phyloP scores from a whole-genome alignment of 2,797 vertebrate genomes.

The Bryconaethiops microstoma region DNA sequence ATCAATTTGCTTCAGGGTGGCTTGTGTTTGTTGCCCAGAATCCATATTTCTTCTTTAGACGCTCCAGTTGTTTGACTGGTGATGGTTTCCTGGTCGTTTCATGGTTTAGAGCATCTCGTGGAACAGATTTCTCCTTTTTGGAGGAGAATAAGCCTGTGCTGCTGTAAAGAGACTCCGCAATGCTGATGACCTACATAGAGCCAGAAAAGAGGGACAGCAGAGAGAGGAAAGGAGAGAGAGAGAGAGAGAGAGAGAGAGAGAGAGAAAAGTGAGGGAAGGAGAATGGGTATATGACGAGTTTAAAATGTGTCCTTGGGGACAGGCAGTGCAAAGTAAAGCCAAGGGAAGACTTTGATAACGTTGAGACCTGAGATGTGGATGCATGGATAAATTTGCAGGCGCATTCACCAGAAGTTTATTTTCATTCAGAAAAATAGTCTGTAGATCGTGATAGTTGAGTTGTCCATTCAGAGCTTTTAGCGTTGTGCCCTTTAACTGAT shows the following conservation, averaged over 20 bases:
- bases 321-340: slow-evolving; percentile 4
- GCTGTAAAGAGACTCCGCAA: slow-evolving; percentile 49
- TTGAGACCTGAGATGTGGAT: slow-evolving; percentile 10
- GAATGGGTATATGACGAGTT: slow-evolving; percentile 44
- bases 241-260: no score
- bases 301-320: slow-evolving; percentile 34
- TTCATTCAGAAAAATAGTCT: background rate
- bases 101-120: slow-evolving; percentile 27
- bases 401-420: background rate
- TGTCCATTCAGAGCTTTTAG: no score
- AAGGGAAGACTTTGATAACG: slow-evolving; percentile 33
- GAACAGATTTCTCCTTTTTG: slow-evolving; percentile 43
- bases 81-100: slow-evolving; percentile 16
- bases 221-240: slow-evolving; percentile 7
- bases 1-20: slow-evolving; percentile 14
- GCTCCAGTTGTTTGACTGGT: slow-evolving; percentile 32
- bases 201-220: slow-evolving; percentile 35
- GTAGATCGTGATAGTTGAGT: background rate
- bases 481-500: background rate
- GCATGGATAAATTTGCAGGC: background rate
- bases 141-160: slow-evolving; percentile 35
- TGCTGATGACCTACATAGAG: slow-evolving; percentile 63
- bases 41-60: slow-evolving; percentile 1
- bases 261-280: slow-evolving; percentile 13
- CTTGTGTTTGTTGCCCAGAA: background rate